Evolutionary conservation across 1,140 invertebrate species (phyloP), one percentile per base, ranked within the genome.

Genomic region (Hormaphis cornu): DNA sequence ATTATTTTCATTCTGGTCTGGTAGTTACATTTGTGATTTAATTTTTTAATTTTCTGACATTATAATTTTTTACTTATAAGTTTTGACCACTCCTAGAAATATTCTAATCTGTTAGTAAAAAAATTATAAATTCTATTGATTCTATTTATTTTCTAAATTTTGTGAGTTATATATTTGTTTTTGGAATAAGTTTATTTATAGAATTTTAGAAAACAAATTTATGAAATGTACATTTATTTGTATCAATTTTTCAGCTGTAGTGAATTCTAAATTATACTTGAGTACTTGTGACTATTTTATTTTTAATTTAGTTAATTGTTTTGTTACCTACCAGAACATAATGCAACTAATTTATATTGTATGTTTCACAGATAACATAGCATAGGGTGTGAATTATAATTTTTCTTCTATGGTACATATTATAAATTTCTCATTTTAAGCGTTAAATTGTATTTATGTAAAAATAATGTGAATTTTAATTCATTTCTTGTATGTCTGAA

Each of bases 391-490:
- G n/a, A n/a, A 58, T 40, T 40, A 20, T 33, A 22, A 54, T 40
- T 56, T 18, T 20, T 24, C 12, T 40, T 33, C n/a, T n/a, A 40
- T 50, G 12, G 20, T 56, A 58, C 24, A 16, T 35, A 40, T 48
- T 66, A 48, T 50, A 6, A 26, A 46, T n/a, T n/a, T n/a, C 42
- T 46, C 58, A 42, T 26, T 20, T 26, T 0, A 3, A 48, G 44
- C 16, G 61, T 48, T 50, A 16, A 30, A 8, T 50, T 66, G 44
- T 66, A 66, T 66, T 66, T 50, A n/a, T n/a, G n/a, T 33, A n/a
- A 48, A 66, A 66, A 48, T 33, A 22, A 28, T 63, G 61, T 66
- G 50, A 66, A 66, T 66, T 18, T 66, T 66, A n/a, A 50, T 48
- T 33, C 48, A 63, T 66, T 66, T 33, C 44, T 66, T 50, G 50